Percentiles rank a stretch among this genome's conserved stretches.
These are phyloP conservation scores for Spheniscus humboldti DNA, from an alignment of 2,797 vertebrate genomes.

Conservation along the genomic window DNA sequence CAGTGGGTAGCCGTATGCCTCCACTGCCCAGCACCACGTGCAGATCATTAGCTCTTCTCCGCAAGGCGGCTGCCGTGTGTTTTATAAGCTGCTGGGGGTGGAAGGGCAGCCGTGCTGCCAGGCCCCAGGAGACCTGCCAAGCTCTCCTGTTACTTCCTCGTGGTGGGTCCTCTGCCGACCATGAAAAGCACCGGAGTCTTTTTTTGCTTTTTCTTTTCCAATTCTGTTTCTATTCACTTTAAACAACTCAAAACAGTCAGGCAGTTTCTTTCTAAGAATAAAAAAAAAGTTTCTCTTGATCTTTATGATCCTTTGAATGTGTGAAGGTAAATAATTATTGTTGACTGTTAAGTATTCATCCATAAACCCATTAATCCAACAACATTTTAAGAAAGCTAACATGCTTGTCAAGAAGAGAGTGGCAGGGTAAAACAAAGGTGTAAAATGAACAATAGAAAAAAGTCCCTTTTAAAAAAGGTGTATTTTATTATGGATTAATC, in stretches of 20 bases:
- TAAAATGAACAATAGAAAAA: not conserved
- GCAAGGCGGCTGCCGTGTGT: not conserved
- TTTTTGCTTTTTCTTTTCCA: not conserved
- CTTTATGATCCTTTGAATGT: not conserved
- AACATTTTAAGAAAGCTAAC: not conserved
- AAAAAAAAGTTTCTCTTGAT: not conserved
- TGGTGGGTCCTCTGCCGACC: not conserved
- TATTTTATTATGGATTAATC: not conserved
- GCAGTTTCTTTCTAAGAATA: not conserved
- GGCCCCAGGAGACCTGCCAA: not conserved
- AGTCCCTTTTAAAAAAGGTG: not conserved
- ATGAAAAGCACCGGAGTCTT: not conserved
- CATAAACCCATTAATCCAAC: not conserved
- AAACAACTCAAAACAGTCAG: not conserved
- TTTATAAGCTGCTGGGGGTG: not conserved
- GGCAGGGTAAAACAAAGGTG: fast-evolving
- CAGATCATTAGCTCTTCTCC: not conserved
- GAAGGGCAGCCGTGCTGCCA: not conserved
- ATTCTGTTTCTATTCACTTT: not conserved
- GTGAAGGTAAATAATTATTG: not conserved
- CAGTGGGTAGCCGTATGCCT: not conserved
- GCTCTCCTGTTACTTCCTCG: not conserved
- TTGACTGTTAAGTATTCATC: not conserved
- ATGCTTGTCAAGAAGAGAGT: not conserved
- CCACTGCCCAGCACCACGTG: fast-evolving